Percentiles rank a stretch among this genome's conserved stretches.
These are phyloP conservation scores for Ennomos erosarius DNA, from an alignment of 2,888 invertebrate genomes.

Conservation along the genomic window DNA sequence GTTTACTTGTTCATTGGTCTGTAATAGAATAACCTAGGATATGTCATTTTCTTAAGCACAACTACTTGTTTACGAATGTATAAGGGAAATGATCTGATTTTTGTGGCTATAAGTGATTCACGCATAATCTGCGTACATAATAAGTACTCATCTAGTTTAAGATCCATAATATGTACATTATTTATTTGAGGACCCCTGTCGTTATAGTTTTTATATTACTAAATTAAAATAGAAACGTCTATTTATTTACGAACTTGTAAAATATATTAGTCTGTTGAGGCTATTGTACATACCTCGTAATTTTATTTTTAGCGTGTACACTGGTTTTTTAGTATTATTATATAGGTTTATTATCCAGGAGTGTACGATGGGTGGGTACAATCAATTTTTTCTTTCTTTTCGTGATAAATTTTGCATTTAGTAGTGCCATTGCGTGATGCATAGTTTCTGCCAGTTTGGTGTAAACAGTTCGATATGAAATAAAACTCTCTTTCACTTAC, in stretches of 20 bases:
- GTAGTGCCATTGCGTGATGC: conserved; percentile 69
- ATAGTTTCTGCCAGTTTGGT: conserved; percentile 55
- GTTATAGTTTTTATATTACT: conserved; percentile 55
- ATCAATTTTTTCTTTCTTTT: conserved; percentile 49
- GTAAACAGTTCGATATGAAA: conserved; percentile 16
- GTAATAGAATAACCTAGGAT: too few relatives aligned
- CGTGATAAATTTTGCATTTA: conserved; percentile 81
- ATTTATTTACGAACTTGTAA: conserved; percentile 74
- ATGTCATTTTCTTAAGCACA: conserved; percentile 39
- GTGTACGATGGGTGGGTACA: conserved; percentile 49
- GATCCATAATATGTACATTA: conserved; percentile 73
- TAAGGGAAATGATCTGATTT: conserved; percentile 54
- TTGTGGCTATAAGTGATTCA: conserved; percentile 53
- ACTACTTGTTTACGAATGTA: conserved; percentile 40
- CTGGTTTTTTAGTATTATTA: conserved; percentile 47
- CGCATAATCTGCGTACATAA: conserved; percentile 79
- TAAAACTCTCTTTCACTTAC: conserved; percentile 1
- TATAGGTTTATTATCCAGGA: conserved; percentile 45
- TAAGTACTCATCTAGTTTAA: conserved; percentile 79
- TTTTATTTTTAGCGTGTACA: conserved; percentile 46
- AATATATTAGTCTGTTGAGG: conserved; percentile 69
- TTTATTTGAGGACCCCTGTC: conserved; percentile 63
- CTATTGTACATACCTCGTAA: conserved; percentile 81
- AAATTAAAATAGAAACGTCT: conserved; percentile 56
- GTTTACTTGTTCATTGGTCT: too few relatives aligned